Evolutionary conservation across 1,140 invertebrate species (phyloP), one percentile per base, ranked within the genome.

Genomic region (Cotesia glomerata): DNA sequence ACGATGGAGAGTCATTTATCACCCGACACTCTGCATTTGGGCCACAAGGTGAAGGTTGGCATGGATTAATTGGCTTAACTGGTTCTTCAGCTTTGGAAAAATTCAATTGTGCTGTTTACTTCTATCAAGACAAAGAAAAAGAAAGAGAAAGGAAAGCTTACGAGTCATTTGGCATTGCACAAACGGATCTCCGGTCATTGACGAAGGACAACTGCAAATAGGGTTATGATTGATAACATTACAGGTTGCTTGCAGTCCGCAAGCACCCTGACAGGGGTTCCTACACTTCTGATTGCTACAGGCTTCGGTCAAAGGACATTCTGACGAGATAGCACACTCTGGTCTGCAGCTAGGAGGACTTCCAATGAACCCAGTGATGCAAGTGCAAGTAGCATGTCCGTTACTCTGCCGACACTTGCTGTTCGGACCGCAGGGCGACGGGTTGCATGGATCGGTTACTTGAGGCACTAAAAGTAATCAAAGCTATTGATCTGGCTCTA

Each of bases 241-340:
- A 80, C 91, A 93, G 13, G 86, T 79, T 4, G 90, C 92, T 64
- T 82, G 85, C 26, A 92, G 75, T 61, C 92, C 93, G 83, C 93
- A 94, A 62, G 91, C 89, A 72, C 92, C 92, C 39, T 88, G 88
- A 75, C 93, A 94, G 36, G 93, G 92, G 81, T 94, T 88, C 2
- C 89, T 85, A 81, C 93, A 94, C 83, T 91, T 92, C 69, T 92
- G 90, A 79, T 92, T 92, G 54, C 89, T 89, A 77, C 92, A 94
- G 63, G 91, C 91, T 79, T 88, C 87, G 76, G 91, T 90, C 18
- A 88, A 81, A 39, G 89, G 77, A 81, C 92, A 93, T 82, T 93
- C 92, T 13, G 90, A 84, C 75, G 91, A 92, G 13, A 89, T 88
- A 3, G 92, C 85, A 82, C 93, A 94, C 84, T 93, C 91, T 5